phyloP scores from a whole-genome alignment of 2,797 vertebrate species.

The Sebastes melanostomus region DNA sequence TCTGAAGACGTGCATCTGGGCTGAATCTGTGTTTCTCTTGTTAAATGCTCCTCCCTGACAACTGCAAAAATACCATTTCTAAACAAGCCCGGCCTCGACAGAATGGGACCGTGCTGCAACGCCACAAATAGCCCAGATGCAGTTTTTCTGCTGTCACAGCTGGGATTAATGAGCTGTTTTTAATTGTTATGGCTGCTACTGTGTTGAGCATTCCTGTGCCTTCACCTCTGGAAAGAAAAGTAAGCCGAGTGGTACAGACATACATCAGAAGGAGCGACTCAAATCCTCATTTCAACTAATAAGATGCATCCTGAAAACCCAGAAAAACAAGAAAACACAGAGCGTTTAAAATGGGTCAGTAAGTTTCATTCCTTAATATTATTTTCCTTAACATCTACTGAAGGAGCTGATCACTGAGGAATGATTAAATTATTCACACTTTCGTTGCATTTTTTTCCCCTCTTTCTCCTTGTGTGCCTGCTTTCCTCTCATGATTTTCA shows the following conservation, averaged over 20 bases:
- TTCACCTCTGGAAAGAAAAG: constrained; percentile 5
- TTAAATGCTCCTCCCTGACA: neutral
- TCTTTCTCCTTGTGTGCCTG: neutral
- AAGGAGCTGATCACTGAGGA: constrained; percentile 35
- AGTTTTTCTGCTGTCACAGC: constrained; percentile 22
- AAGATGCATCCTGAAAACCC: neutral
- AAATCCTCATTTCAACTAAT: neutral
- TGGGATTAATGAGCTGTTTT: constrained; percentile 47
- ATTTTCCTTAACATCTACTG: constrained; percentile 14
- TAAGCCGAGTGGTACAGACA: neutral
- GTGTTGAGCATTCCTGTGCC: neutral
- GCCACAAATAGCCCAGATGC: constrained; percentile 17
- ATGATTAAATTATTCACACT: constrained; percentile 55
- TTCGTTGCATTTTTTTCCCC: neutral
- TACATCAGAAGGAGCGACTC: neutral
- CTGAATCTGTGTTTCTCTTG: neutral
- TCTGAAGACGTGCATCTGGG: neutral
- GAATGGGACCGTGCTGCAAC: constrained; percentile 1
- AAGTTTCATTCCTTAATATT: constrained; percentile 31
- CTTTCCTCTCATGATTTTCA: constrained; percentile 31
- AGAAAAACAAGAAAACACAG: constrained; percentile 20
- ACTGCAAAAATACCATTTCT: neutral
- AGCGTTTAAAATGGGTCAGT: constrained; percentile 40
- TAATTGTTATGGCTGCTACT: constrained; percentile 29
- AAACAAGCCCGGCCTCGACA: neutral